Conservation (phyloP, 2,888 invertebrate genomes). For the Sthenelais limicola region DNA sequence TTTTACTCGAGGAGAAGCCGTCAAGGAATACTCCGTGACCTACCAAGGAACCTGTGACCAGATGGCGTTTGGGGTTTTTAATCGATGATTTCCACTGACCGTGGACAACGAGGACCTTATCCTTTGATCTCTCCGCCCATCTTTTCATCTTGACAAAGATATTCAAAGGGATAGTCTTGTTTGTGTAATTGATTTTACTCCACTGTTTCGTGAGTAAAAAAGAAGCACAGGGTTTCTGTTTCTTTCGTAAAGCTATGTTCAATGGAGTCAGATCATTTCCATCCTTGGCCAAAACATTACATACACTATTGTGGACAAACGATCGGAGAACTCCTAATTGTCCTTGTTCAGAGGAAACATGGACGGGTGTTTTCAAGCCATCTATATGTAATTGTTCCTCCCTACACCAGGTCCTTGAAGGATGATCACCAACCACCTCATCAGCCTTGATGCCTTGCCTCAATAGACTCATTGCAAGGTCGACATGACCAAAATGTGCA, state of each 20-base stretch:
- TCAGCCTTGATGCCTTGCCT: constrained; percentile 64
- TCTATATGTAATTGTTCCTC: constrained; percentile 58
- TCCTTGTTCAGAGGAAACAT: constrained; percentile 68
- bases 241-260: constrained; percentile 66
- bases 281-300: constrained; percentile 66
- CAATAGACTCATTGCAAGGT: constrained; percentile 59
- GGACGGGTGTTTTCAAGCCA: constrained; percentile 64
- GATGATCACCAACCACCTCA: constrained; percentile 69
- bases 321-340: constrained; percentile 67
- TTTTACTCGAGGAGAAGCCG: constrained; percentile 46
- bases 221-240: constrained; percentile 67
- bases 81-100: constrained; percentile 65
- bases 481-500: constrained; percentile 69
- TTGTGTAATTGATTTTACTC: constrained; percentile 66
- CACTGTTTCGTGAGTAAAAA: constrained; percentile 71
- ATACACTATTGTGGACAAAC: constrained; percentile 67
- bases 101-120: constrained; percentile 59
- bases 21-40: constrained; percentile 51
- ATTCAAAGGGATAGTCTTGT: constrained; percentile 60
- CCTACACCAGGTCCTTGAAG: constrained; percentile 54
- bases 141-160: constrained; percentile 63
- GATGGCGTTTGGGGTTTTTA: constrained; percentile 48
- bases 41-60: constrained; percentile 46
- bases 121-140: constrained; percentile 68
- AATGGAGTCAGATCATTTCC: constrained; percentile 67